A percentile compares a stretch with the other conserved stretches of the same genome.
Conservation (phyloP, 2,113 vertebrate genomes). For the Jaculus jaculus region DNA sequence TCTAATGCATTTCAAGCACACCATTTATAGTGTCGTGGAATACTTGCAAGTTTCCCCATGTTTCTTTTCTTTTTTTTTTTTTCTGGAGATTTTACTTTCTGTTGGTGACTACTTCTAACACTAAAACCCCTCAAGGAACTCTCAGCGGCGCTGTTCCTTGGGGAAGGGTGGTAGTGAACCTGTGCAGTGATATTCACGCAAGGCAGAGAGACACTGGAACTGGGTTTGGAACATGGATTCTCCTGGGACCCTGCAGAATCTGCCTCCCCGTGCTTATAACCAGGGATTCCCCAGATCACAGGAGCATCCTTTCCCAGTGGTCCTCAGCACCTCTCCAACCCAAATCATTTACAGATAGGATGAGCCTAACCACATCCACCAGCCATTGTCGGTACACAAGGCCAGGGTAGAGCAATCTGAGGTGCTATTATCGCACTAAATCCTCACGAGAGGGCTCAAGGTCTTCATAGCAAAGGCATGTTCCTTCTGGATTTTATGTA, state of each 20-base stretch:
- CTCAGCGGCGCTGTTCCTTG: neutral
- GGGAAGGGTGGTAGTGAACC: neutral
- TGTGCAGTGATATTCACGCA: neutral
- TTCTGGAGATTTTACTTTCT: slow-evolving; percentile 24
- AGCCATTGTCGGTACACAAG: neutral
- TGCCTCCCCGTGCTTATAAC: neutral
- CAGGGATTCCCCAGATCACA: neutral
- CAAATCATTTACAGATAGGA: neutral
- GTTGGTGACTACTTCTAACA: neutral
- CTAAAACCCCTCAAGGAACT: neutral
- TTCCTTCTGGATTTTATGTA: neutral
- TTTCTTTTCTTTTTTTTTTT: neutral
- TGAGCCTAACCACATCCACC: neutral
- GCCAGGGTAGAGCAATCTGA: neutral
- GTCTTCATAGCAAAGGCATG: neutral
- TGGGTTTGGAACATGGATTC: neutral
- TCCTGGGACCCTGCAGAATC: neutral
- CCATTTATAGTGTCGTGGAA: neutral
- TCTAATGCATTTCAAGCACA: slow-evolving; percentile 50
- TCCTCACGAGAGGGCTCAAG: neutral
- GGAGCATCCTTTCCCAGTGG: neutral
- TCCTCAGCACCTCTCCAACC: neutral
- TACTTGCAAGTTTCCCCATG: neutral
- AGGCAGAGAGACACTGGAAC: neutral
- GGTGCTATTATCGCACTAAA: neutral